Evolutionary conservation across 2,113 vertebrate genomes (phyloP).

Genomic region (Oryzias curvinotus): DNA sequence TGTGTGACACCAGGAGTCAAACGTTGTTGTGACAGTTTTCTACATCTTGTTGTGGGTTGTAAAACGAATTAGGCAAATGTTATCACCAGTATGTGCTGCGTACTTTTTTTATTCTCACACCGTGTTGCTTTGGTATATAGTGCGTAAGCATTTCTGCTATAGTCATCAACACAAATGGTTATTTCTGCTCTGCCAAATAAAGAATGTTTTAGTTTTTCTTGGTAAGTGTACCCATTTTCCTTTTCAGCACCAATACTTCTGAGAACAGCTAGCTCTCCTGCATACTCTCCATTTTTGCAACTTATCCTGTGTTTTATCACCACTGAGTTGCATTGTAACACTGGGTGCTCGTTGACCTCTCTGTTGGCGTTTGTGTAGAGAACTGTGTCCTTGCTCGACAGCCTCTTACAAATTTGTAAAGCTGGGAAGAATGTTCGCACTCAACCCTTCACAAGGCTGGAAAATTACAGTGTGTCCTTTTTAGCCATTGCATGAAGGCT

Average conservation of each 20-base stretch:
- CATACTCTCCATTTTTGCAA: not conserved
- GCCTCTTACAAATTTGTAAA: slow-evolving; percentile 39
- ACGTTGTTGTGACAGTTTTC: too few relatives aligned
- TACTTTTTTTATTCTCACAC: too few relatives aligned
- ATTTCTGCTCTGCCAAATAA: too few relatives aligned
- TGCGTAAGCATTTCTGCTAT: too few relatives aligned
- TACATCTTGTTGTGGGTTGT: too few relatives aligned
- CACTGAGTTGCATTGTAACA: not conserved
- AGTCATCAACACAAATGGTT: too few relatives aligned
- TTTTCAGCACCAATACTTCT: not conserved
- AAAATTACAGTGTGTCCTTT: slow-evolving; percentile 48
- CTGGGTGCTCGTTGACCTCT: not conserved
- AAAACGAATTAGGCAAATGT: too few relatives aligned
- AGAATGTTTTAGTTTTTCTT: too few relatives aligned
- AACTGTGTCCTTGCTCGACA: slow-evolving; percentile 38
- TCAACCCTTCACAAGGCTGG: slow-evolving; percentile 42
- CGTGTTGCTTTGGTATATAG: too few relatives aligned
- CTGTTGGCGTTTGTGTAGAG: slow-evolving; percentile 22
- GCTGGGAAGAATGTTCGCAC: slow-evolving; percentile 39
- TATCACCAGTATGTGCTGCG: too few relatives aligned
- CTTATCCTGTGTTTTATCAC: not conserved
- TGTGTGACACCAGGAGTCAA: too few relatives aligned
- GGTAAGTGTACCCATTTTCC: too few relatives aligned
- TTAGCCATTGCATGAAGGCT: slow-evolving; percentile 42
- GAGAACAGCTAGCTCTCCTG: not conserved